Base-by-base conservation (phyloP, 2,888 invertebrate genomes). In the Drosophila helvetica region DNA sequence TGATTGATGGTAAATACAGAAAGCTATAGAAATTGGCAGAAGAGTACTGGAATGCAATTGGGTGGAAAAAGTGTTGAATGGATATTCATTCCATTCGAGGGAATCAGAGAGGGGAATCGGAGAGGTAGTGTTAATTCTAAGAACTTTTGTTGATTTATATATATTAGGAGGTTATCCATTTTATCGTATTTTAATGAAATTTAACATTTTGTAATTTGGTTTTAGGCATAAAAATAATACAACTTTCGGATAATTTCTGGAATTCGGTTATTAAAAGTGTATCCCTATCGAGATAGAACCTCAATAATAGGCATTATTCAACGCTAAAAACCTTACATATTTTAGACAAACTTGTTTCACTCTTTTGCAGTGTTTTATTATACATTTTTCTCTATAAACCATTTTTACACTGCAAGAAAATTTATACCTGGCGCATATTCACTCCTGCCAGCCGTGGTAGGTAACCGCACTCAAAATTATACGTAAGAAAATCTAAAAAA, bases 1-100 rank as follows among this genome's bases (percentile, higher is more conserved):
- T 68, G 71, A 69, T 68, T 58, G 51, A 70, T 56, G 62, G 38
- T n/a, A 38, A 15, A 42, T 15, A 17, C 25, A 27, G 8, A 22
- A n/a, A 52, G 54, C 9, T 18, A 3, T 12, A 1, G n/a, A 12
- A 42, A 22, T 18, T 43, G 48, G 47, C 4, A 9, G 19, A 8
- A 2, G 10, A n/a, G 22, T 4, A 9, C 38, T 19, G 48, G 7
- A 30, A 48, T 45, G 48, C 42, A 19, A 54, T 18, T 50, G 30
- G 9, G 17, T 27, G 1, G 7, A 30, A 8, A 17, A n/a, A 10
- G 19, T 47, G 18, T 19, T 15, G 19, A 47, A 18, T 10, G 19
- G 18, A 22, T 48, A 15, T 50, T n/a, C 8, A 50, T 27, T 38
- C 15, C 7, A 33, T 15, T 12, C 5, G 15, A n/a, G 7, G 7